Base-by-base conservation (phyloP, 2,797 vertebrate genomes). In the Coregonus suidteri region DNA sequence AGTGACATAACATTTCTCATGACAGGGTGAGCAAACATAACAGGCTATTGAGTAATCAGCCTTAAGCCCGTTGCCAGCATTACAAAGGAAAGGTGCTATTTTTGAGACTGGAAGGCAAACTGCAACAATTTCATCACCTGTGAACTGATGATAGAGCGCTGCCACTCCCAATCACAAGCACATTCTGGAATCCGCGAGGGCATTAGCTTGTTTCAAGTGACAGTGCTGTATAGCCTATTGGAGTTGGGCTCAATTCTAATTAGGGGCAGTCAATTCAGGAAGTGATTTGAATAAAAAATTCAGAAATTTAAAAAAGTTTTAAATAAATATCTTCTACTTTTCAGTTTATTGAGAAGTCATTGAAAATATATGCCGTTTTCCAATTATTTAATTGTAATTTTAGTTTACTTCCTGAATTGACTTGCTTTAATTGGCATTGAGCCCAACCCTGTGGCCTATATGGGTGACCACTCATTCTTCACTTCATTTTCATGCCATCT, bases 71-170 rank as follows among this genome's bases (percentile, higher is more conserved):
- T 74, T 83, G 81, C 82, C 72, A 87, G 80, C 13, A 20, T 81
- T 80, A 90, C 72, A 90, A 71, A 76, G 74, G 54, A 31, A 83
- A 0, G 11, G 75, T 76, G 74, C 64, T 80, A 74, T 88, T 73
- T 71, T 25, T 35, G 5, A 64, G 1, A 64, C 74, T 4, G 6
- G 16, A 20, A 76, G 76, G 54, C 54, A 71, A 76, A 77, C 78
- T 76, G 75, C 62, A 52, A 65, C 80, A 75, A 65, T 78, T 79
- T 79, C 77, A 83, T 74, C 71, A 77, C 34, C 52, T 64, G 25
- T 34, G 9, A 15, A 35, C 73, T 35, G 35, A 7, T 77, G 51
- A 74, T 62, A 77, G 74, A 75, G 15, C 14, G 13, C 6, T 65
- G 52, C 71, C 83, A 79, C 84, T 82, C 84, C 81, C 79, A 5